These are phyloP conservation scores for Delichon dasypus DNA, from an alignment of 2,797 vertebrate species.

Conservation along the genomic window DNA sequence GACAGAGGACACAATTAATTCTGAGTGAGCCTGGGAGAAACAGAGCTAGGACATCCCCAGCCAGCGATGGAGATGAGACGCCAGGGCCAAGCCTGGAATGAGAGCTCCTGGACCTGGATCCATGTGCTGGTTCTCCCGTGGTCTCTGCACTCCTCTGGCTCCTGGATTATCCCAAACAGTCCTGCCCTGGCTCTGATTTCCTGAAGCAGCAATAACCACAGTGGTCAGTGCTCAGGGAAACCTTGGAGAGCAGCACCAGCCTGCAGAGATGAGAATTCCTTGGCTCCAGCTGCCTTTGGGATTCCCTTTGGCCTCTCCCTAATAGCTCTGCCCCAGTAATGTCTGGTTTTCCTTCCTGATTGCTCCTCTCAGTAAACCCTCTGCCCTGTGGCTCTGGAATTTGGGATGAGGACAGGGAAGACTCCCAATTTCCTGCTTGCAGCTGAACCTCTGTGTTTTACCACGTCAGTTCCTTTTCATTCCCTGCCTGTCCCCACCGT, in stretches of 20 bases:
- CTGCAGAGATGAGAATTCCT: background rate
- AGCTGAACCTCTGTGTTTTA: background rate
- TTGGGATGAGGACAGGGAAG: background rate
- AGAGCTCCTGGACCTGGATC: background rate
- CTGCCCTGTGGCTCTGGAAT: background rate
- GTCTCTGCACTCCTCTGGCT: background rate
- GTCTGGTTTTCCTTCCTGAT: background rate
- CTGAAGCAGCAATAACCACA: background rate
- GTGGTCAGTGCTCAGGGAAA: background rate
- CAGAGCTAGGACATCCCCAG: background rate
- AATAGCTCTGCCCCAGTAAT: background rate
- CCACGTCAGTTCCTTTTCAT: background rate
- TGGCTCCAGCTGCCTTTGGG: background rate
- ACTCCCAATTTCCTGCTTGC: background rate
- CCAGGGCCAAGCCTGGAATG: background rate
- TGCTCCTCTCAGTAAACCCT: background rate
- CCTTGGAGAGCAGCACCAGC: background rate
- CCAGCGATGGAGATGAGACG: background rate
- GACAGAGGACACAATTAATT: background rate
- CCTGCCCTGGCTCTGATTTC: background rate
- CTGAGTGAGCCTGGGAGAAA: background rate
- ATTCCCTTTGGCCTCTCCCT: background rate
- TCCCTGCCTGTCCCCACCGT: background rate
- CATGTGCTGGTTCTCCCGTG: accelerated
- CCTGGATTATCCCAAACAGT: background rate